A percentile compares a stretch with the other conserved stretches of the same genome.
Conservation (phyloP, 1,140 invertebrate genomes). For the Helicoverpa armigera region DNA sequence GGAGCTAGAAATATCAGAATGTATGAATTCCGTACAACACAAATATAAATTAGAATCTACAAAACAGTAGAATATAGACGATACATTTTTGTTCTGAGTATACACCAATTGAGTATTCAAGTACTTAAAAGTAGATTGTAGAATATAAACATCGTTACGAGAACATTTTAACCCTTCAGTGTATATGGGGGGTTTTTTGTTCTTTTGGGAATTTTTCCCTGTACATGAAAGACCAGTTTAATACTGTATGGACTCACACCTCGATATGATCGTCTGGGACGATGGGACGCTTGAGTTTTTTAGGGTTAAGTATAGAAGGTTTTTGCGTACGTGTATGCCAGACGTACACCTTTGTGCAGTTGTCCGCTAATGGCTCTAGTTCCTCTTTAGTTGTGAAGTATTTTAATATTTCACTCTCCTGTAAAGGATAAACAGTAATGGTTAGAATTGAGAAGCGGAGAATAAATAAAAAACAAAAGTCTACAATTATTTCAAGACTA, state of each 20-base stretch:
- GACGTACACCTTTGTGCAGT: constrained; percentile 97
- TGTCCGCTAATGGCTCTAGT: constrained; percentile 95
- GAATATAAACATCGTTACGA: constrained; percentile 8
- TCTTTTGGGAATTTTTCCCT: neutral
- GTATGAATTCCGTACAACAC: neutral
- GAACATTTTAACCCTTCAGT: neutral
- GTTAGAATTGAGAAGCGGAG: too few relatives aligned
- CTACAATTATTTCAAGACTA: too few relatives aligned
- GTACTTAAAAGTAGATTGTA: constrained; percentile 9
- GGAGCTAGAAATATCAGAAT: neutral
- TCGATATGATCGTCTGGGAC: constrained; percentile 90
- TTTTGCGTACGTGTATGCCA: constrained; percentile 99
- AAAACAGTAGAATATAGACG: constrained; percentile 14
- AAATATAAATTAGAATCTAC: constrained; percentile 2
- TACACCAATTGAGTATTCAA: constrained; percentile 36
- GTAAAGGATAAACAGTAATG: constrained; percentile 57
- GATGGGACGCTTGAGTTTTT: constrained; percentile 84
- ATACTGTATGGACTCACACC: constrained; percentile 86
- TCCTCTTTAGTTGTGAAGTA: constrained; percentile 92
- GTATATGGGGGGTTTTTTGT: constrained; percentile 16
- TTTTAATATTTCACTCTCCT: constrained; percentile 95
- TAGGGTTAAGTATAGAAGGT: constrained; percentile 91
- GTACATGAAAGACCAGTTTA: constrained; percentile 27
- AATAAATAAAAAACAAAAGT: neutral
- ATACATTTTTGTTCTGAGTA: constrained; percentile 34